Base-by-base conservation (phyloP, 2,113 vertebrate species). In the Nesogale talazaci region DNA sequence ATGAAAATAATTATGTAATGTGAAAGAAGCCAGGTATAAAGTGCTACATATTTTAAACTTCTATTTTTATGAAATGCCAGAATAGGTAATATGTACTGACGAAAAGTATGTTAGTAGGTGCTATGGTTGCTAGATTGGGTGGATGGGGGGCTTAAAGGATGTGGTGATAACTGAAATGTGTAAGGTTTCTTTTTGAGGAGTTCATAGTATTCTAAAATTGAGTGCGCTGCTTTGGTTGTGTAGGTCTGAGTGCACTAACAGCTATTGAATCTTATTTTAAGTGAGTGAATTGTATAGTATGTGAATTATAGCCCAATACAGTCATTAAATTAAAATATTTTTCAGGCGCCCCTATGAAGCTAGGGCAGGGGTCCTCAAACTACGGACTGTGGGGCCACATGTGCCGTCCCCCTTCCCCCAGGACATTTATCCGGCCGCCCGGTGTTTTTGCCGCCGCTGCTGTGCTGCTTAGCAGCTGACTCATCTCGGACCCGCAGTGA, bases 171-270 rank as follows among this genome's bases (percentile, higher is more conserved):
- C 27, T 67, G 80, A 86, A 83, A 22, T 25, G 31, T 70, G 23
- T 6, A 72, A 3, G 0, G 36, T 88, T 91, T 89, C 40, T 88
- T 94, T 78, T 76, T 90, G 57, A 93, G 56, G 59, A 57, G 16
- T 86, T 92, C n/a, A 89, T 84, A 83, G 52, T 89, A 15, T 80
- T 80, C 29, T 63, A 67, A 83, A 88, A 76, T 83, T 80, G 15
- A 93, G 6, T 69, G 12, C 78, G 56, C 9, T 52, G 2, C 77
- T 17, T 57, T 91, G 22, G 40, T 83, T 95, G n/a, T 2, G 29
- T 34, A 76, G 59, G 75, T 6, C 31, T 92, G 46, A 69, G 74
- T 86, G 42, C 46, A 27, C 6, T 63, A 81, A 90, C 90, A 92
- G 65, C 11, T 20, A 20, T n/a, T 81, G 42, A 86, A 46, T 77